phyloP scores from a whole-genome alignment of 2,113 vertebrate genomes.

The Circaetus gallicus region DNA sequence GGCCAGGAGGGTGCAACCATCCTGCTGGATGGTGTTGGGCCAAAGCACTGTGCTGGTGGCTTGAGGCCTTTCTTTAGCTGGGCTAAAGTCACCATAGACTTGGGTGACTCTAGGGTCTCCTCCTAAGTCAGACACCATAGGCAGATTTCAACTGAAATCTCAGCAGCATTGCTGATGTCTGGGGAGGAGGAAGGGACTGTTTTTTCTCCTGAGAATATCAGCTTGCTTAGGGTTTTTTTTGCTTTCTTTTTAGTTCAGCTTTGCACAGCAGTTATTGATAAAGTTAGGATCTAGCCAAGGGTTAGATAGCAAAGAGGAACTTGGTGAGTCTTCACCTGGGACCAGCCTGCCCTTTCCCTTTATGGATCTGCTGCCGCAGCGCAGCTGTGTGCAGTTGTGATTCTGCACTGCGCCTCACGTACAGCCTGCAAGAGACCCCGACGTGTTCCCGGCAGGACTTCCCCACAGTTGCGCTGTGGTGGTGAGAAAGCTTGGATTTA shows the following conservation, averaged over 20 bases:
- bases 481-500: background rate
- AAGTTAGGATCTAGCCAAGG: background rate
- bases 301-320: background rate
- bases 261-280: background rate
- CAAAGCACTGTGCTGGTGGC: background rate
- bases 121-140: background rate
- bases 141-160: background rate
- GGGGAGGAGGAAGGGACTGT: background rate
- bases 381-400: background rate
- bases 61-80: background rate
- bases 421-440: accelerated
- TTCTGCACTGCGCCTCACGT: accelerated
- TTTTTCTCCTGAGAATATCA: background rate
- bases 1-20: background rate
- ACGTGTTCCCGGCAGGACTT: background rate
- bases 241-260: background rate
- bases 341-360: background rate
- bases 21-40: background rate
- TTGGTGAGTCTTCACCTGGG: background rate
- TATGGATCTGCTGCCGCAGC: accelerated
- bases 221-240: background rate
- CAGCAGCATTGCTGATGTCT: background rate
- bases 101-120: too few relatives aligned
- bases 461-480: accelerated
- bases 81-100: too few relatives aligned